phyloP scores from a whole-genome alignment of 2,797 vertebrate species.

The Tapera naevia region DNA sequence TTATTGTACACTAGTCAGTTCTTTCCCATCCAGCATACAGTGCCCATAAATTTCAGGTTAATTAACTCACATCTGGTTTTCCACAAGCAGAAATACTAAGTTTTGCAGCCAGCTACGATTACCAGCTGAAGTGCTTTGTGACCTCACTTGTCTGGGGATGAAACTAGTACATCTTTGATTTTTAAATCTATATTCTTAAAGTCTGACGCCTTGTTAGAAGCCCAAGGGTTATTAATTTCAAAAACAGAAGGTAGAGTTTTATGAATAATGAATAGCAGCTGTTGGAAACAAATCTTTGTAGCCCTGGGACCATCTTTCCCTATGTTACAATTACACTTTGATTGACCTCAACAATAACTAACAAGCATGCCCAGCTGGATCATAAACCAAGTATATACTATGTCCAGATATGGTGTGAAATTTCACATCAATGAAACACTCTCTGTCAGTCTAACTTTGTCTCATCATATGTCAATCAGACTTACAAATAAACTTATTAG shows the following conservation, averaged over 20 bases:
- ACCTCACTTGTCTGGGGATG: conserved; percentile 14
- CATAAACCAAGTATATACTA: conserved; percentile 54
- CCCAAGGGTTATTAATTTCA: conserved; percentile 66
- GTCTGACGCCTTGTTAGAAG: conserved; percentile 47
- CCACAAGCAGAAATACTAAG: conserved; percentile 7
- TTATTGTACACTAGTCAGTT: neutral
- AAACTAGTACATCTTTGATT: conserved; percentile 40
- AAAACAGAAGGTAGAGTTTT: conserved; percentile 66
- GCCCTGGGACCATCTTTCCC: conserved; percentile 56
- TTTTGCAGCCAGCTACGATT: neutral
- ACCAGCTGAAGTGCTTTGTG: neutral
- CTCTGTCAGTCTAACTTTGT: conserved; percentile 41
- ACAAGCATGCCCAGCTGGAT: conserved; percentile 64
- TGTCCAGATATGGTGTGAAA: conserved; percentile 67
- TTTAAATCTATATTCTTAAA: conserved; percentile 19
- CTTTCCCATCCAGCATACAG: neutral
- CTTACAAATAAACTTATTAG: conserved; percentile 22
- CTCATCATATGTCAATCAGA: conserved; percentile 56
- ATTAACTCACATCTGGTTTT: conserved; percentile 54
- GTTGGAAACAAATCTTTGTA: conserved; percentile 64
- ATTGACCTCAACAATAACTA: conserved; percentile 73
- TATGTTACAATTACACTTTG: conserved; percentile 72
- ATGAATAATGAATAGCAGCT: conserved; percentile 73
- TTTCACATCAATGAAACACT: conserved; percentile 65
- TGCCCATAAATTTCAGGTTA: neutral